Evolutionary conservation across 92 coral and sea anemone genomes (phyloP), one percentile per base, ranked within the genome.

Genomic region (Actinostola sp.): DNA sequence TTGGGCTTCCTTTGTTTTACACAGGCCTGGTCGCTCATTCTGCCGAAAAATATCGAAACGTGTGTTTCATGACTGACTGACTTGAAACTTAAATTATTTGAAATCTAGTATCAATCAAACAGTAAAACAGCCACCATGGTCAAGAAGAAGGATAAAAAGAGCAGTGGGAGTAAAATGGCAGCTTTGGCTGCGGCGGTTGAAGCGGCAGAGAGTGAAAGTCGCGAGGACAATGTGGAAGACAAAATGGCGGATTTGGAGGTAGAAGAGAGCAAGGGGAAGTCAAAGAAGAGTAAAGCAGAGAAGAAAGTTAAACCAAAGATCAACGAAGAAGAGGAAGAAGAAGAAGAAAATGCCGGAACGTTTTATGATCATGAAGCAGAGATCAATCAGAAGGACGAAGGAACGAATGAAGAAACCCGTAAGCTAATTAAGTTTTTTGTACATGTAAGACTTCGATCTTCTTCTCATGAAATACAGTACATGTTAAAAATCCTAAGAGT

Each of bases 111-210:
- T 4, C 34, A 24, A 63, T 6, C 69, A 3, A 63, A 63, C 29
- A 35, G 14, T 27, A 17, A 2, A 3, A 44, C 17, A 38, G 55
- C 17, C 66, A 50, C 50, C 32, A 86, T 86, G 91, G 88, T 82
- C 36, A 86, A 86, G 67, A 86, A 86, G 84, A 86, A 86, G 50
- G 84, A 72, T 16, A 66, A 86, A 45, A 86, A 86, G 71, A 72
- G 68, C 61, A 72, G 86, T 34, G 76, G 71, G 75, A 74, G 89
- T 14, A 95, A 95, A 80, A 89, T 92, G 76, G 55, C 87, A 38
- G 89, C 93, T 36, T 73, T 95, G 24, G 97, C 97, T 17, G 99
- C 99, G 0, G 97, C 99, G n/a, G 99, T 95, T 1, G 89, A 91
- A 61, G 95, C 93, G 52, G 99, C 99, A 0, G 98, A 93, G 63